Base-by-base conservation (phyloP, 2,113 vertebrate species). In the Theristicus caerulescens region DNA sequence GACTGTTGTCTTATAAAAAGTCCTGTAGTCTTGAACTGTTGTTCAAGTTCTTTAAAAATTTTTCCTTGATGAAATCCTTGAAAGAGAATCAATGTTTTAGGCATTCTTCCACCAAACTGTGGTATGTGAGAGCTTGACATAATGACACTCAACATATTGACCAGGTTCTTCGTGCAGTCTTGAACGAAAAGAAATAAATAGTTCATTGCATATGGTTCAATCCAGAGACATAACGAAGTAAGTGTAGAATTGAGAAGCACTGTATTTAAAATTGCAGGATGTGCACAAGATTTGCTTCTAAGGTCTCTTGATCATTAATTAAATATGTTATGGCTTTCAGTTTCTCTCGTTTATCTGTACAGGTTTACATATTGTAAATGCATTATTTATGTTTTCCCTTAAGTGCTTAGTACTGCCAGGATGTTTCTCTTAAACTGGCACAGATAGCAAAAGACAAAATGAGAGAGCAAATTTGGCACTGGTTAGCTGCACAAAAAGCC, bases 301-400 rank as follows among this genome's bases (percentile, higher is more conserved):
- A 94, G 65, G 58, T 74, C 76, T 94, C 42, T 73, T 85, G 73
- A 69, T 86, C 93, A 95, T 97, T 95, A 97, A 94, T 97, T 97
- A 97, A 97, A 89, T 94, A 95, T 90, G 88, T 93, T 96, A 87
- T 94, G 64, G 70, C 79, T 97, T 97, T 96, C 81, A 83, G 66
- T 89, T 80, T 95, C 82, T 96, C 93, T 96, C 57, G 6, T 94
- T 96, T 96, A 94, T 96, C 96, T 90, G 49, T 64, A 61, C 89
- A 90, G 72, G 95, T 97, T 96, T 97, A 81, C 82, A 81, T 96
- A 84, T 55, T 93, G 69, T 81, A 88, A 92, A 90, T 96, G 74
- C 79, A 96, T 95, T 94, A 96, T 97, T 98, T 93, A 91, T 92
- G 67, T 78, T 91, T 94, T 90, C 81, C 71, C 77, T 69, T 95